phyloP scores from a whole-genome alignment of 2,888 invertebrate species.

The Deilephila elpenor region DNA sequence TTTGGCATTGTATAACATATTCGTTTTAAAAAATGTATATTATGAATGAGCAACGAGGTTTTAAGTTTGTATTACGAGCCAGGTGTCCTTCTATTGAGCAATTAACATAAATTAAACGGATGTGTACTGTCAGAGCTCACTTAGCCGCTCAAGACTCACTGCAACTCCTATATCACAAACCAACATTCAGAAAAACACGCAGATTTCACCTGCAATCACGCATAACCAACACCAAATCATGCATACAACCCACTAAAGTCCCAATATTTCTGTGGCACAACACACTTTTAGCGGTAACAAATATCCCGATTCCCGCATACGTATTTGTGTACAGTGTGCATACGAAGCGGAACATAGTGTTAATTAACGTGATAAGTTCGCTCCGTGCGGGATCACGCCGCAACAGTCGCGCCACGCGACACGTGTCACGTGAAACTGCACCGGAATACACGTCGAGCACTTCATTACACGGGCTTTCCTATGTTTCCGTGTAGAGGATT shows the following conservation, averaged over 20 bases:
- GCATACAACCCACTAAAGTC: background rate
- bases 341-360: background rate
- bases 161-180: too few relatives aligned
- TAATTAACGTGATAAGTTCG: conserved; percentile 18
- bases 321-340: background rate
- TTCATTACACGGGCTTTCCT: background rate
- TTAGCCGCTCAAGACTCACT: too few relatives aligned
- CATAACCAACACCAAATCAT: background rate
- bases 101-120: too few relatives aligned
- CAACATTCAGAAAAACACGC: background rate
- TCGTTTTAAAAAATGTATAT: too few relatives aligned
- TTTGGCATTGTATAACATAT: too few relatives aligned
- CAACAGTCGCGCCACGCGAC: conserved; percentile 4
- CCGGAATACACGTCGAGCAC: background rate
- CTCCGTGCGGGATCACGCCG: background rate
- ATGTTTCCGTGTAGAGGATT: background rate
- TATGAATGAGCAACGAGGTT: background rate
- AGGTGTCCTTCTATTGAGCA: too few relatives aligned
- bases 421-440: conserved; percentile 11
- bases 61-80: too few relatives aligned
- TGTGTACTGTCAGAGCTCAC: too few relatives aligned
- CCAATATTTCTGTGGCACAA: background rate
- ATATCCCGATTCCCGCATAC: background rate
- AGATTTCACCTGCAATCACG: background rate
- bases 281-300: background rate